phyloP scores from a whole-genome alignment of 1,140 invertebrate species.

The Drosophila pectinifera region DNA sequence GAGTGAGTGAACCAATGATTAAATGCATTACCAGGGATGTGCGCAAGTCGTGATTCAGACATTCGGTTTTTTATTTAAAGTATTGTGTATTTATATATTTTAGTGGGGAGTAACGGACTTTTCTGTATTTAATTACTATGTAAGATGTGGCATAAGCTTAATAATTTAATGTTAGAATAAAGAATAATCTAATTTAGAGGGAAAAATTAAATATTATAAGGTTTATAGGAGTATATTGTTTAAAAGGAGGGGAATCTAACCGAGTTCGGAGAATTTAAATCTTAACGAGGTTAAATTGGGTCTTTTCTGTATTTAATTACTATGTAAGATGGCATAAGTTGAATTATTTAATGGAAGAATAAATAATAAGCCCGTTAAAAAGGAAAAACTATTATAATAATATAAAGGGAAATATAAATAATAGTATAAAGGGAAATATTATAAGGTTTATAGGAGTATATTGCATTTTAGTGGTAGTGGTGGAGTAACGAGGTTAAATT shows the following conservation, averaged over 20 bases:
- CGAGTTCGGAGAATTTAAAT: no score
- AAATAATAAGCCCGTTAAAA: no score
- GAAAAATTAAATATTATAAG: neutral
- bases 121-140: neutral
- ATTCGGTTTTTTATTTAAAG: neutral
- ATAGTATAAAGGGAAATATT: no score
- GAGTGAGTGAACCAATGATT: conserved; percentile 64
- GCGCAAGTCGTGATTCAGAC: neutral
- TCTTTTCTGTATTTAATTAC: neutral
- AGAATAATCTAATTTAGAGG: neutral
- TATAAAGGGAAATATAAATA: no score
- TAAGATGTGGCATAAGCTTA: rapidly evolving
- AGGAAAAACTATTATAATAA: no score
- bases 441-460: no score
- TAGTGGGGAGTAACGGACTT: neutral
- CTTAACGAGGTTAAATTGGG: no score
- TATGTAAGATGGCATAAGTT: rapidly evolving
- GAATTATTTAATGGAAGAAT: rapidly evolving
- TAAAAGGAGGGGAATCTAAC: neutral
- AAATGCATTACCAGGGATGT: conserved; percentile 44
- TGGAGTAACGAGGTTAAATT: no score
- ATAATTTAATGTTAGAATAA: rapidly evolving
- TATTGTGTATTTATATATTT: neutral
- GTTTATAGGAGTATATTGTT: rapidly evolving
- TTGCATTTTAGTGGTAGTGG: no score